These are phyloP conservation scores for Sus scrofa DNA, from an alignment of 2,113 vertebrate species.

Conservation along the genomic window T2T-Sscrofa CM000826.6:17565501-17566000, in stretches of 20 bases:
- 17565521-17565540: neutral
- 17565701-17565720: conserved; percentile 11
- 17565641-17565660: neutral
- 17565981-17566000: neutral
- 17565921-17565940: neutral
- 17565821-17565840: conserved; percentile 25
- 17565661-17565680: conserved; percentile 39
- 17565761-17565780: neutral
- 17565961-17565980: neutral
- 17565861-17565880: conserved; percentile 10
- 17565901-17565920: neutral
- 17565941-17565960: neutral
- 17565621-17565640: conserved; percentile 14
- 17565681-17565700: conserved; percentile 20
- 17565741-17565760: neutral
- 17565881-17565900: neutral
- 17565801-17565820: neutral
- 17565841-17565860: neutral
- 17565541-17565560: neutral
- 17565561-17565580: neutral
- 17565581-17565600: neutral
- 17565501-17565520: conserved; percentile 15
- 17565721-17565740: conserved; percentile 35
- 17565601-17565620: conserved; percentile 36
- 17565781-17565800: neutral